Base-by-base conservation (phyloP, 2,797 vertebrate species). In the Pitangus sulphuratus region DNA sequence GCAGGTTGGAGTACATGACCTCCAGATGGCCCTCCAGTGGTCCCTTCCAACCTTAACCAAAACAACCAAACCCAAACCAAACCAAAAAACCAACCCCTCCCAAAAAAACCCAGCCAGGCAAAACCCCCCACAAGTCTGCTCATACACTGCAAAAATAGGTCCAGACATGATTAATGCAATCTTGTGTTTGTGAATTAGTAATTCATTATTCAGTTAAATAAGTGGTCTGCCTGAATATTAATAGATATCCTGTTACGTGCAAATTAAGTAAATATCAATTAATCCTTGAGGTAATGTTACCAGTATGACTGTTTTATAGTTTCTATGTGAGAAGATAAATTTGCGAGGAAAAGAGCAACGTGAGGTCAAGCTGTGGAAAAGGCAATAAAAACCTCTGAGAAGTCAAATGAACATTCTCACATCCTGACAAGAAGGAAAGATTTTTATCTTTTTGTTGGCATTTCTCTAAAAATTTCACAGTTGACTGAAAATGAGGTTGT, bases 401-500 rank as follows among this genome's bases (percentile, higher is more conserved):
- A 15, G 28, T 75, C 1, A 4, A 51, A 24, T 42, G n/a, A 42
- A 40, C 28, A 26, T 89, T 65, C 39, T 83, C 10, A 54, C 19
- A 77, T 60, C 56, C 30, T 45, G 61, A 84, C 22, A 77, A 77
- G 42, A 68, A 65, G 11, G 45, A 44, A 81, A 42, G 7, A 44
- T 57, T 74, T 57, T 68, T 35, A 48, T 57, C 39, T 70, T 75
- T 69, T 85, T 78, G 71, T 64, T 91, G 58, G 42, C 31, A 9
- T 90, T 95, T 94, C 28, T 82, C 87, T 48, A 89, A 68, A 83
- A 80, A 60, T 57, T 45, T 58, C 17, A 50, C 42, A 79, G 39
- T 54, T 84, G 30, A 45, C 90, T 82, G 69, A 79, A 91, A 77
- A 95, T 60, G 42, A 85, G 51, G 8, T 83, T 97, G 81, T 92